Base-by-base conservation (phyloP, 1,140 invertebrate species). In the Drosophila persimilis region DNA sequence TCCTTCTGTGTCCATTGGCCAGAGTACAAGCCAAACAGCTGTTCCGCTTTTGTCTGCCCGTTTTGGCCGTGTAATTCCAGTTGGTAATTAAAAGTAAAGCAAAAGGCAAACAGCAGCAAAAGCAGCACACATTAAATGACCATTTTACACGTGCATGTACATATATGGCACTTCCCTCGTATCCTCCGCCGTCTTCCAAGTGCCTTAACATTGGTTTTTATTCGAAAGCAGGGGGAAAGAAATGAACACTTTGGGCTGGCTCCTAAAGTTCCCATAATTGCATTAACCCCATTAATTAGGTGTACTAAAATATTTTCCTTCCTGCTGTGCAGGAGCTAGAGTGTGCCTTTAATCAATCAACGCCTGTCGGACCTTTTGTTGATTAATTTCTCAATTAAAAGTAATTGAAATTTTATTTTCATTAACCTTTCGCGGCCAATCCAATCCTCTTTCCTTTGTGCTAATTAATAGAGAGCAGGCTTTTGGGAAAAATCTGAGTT, bases 31-130 rank as follows among this genome's bases (percentile, higher is more conserved):
- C 62, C 77, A 71, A 86, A 86, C 81, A 85, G 73, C 77, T 85
- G 81, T 85, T 88, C 61, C 59, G 63, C 66, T 41, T 85, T 79
- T 72, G 46, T 61, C 60, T 56, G 72, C 65, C 53, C 59, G 55
- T 63, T 58, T 69, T 66, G 73, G 67, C 51, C 67, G 55, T 81
- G 81, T 77, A 86, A 86, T 85, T 85, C 67, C 60, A 85, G 81
- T 77, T 85, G 81, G 81, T 85, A 85, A 85, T 85, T 85, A 85
- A 85, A 85, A 85, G 81, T 86, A 81, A 74, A 85, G 77, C 77
- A 81, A 86, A 86, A 86, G 69, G 80, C 77, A 85, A 66, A 55
- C 63, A 63, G 66, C 63, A 43, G 47, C 69, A 26, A 59, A 50
- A 65, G 66, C 71, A 57, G 46, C 58, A 22, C 71, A 66, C 77